A percentile compares a stretch with the other conserved stretches of the same genome.
phyloP scores from a whole-genome alignment of 2,888 invertebrate species.

The Phasia obesa region DNA sequence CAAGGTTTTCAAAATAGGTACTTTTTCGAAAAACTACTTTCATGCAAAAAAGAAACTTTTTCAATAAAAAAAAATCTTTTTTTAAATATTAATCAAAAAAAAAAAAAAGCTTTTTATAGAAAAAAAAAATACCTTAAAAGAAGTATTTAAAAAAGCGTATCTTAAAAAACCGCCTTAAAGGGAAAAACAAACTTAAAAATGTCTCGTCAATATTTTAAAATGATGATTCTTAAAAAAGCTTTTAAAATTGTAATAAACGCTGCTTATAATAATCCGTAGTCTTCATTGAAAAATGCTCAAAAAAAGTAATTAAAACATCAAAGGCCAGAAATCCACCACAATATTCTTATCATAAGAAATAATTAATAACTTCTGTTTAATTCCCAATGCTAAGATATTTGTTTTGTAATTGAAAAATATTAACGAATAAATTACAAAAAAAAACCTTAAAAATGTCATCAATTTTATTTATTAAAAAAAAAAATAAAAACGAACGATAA shows the following conservation, averaged over 20 bases:
- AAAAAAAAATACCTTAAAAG: too few relatives aligned
- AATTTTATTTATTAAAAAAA: slow-evolving; percentile 25
- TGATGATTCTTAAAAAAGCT: too few relatives aligned
- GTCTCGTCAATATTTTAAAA: too few relatives aligned
- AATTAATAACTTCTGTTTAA: slow-evolving; percentile 24
- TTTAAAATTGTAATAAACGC: too few relatives aligned
- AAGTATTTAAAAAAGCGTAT: too few relatives aligned
- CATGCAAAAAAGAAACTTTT: background rate
- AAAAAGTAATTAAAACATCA: slow-evolving; percentile 29
- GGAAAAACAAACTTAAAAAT: too few relatives aligned
- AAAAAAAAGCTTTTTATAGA: too few relatives aligned
- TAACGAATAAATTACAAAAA: too few relatives aligned
- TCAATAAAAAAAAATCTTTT: too few relatives aligned
- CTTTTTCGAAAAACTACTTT: background rate
- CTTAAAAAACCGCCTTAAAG: background rate
- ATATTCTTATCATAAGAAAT: background rate
- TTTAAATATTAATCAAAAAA: too few relatives aligned
- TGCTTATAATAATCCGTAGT: too few relatives aligned
- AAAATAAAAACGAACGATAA: slow-evolving; percentile 26
- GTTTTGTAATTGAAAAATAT: slow-evolving; percentile 57
- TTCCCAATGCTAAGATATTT: slow-evolving; percentile 17
- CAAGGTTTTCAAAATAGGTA: background rate
- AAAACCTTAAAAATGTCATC: slow-evolving; percentile 5
- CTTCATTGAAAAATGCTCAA: too few relatives aligned
- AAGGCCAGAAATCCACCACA: background rate